Percentiles rank a stretch among this genome's conserved stretches.
These are phyloP conservation scores for Suricata suricatta DNA, from an alignment of 2,113 vertebrate genomes.

Conservation along the genomic window DNA sequence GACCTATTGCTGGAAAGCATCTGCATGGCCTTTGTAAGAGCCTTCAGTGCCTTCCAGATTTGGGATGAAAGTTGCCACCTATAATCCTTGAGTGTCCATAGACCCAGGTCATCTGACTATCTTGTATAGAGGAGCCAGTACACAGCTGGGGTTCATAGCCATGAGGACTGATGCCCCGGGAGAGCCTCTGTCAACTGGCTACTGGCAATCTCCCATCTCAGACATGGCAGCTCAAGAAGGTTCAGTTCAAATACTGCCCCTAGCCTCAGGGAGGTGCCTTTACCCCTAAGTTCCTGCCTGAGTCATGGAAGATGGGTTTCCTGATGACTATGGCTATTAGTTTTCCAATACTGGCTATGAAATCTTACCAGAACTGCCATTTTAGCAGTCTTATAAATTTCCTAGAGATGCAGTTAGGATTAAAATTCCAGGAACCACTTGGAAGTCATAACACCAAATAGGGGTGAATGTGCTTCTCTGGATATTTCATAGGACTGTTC, in stretches of 20 bases:
- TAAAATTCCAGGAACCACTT: slow-evolving; percentile 11
- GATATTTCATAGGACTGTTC: neutral
- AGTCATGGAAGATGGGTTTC: neutral
- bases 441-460: slow-evolving; percentile 35
- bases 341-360: neutral
- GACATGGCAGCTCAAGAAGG: neutral
- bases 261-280: accelerated
- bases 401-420: slow-evolving; percentile 1
- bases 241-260: neutral
- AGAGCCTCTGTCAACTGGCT: neutral
- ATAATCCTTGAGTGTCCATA: neutral
- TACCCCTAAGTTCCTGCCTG: neutral
- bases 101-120: neutral
- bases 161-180: neutral
- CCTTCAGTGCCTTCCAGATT: neutral
- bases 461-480: neutral
- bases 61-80: neutral
- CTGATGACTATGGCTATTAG: neutral
- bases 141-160: neutral
- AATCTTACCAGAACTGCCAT: neutral
- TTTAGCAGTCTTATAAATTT: neutral
- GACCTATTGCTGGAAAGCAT: neutral
- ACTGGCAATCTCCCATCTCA: neutral
- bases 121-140: accelerated
- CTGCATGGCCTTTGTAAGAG: neutral